A percentile compares a stretch with the other conserved stretches of the same genome.
Evolutionary conservation across 2,888 invertebrate genomes (phyloP).

Genomic region (Pharmacophagus antenor): DNA sequence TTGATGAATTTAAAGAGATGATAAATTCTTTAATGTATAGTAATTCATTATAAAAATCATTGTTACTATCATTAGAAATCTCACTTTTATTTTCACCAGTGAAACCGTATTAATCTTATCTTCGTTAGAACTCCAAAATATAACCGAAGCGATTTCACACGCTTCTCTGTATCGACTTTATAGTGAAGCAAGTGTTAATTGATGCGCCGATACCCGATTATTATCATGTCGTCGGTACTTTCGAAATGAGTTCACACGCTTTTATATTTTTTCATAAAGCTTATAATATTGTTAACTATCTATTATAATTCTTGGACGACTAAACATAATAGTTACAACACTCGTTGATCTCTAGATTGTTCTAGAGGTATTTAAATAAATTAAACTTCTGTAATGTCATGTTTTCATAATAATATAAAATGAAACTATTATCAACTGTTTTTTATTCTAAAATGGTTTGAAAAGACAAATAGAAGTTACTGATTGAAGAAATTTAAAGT

Average conservation of each 20-base stretch:
- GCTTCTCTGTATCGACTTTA: constrained; percentile 9
- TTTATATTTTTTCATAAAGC: too few relatives aligned
- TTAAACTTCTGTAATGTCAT: too few relatives aligned
- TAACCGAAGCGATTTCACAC: constrained; percentile 19
- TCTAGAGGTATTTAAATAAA: too few relatives aligned
- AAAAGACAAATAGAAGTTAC: too few relatives aligned
- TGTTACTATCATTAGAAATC: neutral
- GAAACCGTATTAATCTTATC: neutral
- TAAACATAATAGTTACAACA: too few relatives aligned
- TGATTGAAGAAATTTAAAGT: too few relatives aligned
- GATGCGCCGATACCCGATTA: constrained; percentile 12
- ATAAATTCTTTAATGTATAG: neutral
- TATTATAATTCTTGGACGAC: too few relatives aligned
- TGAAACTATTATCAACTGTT: too few relatives aligned
- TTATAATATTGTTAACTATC: neutral
- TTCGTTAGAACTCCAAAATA: neutral
- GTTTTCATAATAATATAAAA: too few relatives aligned
- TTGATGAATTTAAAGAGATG: too few relatives aligned
- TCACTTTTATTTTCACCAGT: neutral
- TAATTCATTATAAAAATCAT: neutral
- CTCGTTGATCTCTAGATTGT: too few relatives aligned
- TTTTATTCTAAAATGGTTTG: too few relatives aligned
- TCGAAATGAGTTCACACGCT: neutral
- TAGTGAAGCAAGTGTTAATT: constrained; percentile 14
- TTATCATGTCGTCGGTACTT: constrained; percentile 14